Percentiles rank a stretch among this genome's conserved stretches.
phyloP scores from a whole-genome alignment of 2,113 vertebrate species.

The Pseudolaguvia tuberculata region DNA sequence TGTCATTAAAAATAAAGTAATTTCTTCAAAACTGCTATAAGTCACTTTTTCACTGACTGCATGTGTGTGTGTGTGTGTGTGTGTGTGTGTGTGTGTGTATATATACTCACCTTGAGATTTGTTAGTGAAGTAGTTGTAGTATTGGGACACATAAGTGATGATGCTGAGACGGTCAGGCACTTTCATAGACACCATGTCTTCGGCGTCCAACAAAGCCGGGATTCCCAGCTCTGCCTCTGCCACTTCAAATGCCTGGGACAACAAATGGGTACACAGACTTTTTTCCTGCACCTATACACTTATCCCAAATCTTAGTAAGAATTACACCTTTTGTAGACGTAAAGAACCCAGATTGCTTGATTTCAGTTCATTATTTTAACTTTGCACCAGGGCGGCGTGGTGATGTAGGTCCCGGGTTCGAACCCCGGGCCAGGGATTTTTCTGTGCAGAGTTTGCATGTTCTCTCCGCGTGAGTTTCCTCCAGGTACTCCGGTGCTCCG shows the following conservation, averaged over 20 bases:
- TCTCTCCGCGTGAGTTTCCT: too few relatives aligned
- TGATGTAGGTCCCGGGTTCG: too few relatives aligned
- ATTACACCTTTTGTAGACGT: background rate
- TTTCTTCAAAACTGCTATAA: background rate
- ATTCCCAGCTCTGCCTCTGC: conserved; percentile 90
- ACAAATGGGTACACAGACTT: background rate
- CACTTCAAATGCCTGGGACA: conserved; percentile 83
- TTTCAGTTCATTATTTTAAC: background rate
- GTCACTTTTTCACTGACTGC: background rate
- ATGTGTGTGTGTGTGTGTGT: background rate
- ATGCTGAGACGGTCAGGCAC: conserved; percentile 92
- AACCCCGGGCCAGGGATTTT: too few relatives aligned
- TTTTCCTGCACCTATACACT: background rate
- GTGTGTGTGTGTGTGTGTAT: background rate
- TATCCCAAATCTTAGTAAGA: background rate
- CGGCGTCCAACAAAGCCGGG: conserved; percentile 89
- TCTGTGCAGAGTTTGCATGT: too few relatives aligned
- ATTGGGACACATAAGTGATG: conserved; percentile 96
- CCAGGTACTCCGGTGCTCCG: too few relatives aligned
- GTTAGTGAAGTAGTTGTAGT: conserved; percentile 91
- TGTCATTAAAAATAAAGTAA: background rate
- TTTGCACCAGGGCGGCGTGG: too few relatives aligned
- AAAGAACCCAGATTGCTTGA: background rate
- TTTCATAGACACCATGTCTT: conserved; percentile 95
- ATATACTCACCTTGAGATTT: conserved; percentile 63